Evolutionary conservation across 1,140 invertebrate genomes (phyloP).

Genomic region (Agrypnia vestita): DNA sequence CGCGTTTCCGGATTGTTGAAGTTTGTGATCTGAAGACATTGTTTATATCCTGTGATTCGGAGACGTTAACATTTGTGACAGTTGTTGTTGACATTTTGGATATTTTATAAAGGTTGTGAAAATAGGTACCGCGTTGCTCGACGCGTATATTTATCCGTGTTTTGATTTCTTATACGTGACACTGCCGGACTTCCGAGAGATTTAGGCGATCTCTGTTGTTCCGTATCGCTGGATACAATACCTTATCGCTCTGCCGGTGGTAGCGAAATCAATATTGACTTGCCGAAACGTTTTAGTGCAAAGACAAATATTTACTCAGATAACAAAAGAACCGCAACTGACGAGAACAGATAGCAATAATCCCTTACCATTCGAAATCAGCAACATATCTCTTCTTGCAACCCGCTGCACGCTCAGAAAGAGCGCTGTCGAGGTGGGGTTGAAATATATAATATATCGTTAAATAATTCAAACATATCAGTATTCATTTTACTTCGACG

Average conservation of each 20-base stretch:
- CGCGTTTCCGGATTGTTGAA: slow-evolving; percentile 10
- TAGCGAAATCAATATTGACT: slow-evolving; percentile 44
- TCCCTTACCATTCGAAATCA: not conserved
- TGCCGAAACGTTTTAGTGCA: slow-evolving; percentile 45
- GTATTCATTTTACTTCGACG: not conserved
- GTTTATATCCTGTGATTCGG: slow-evolving; percentile 25
- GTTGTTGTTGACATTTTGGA: slow-evolving; percentile 30
- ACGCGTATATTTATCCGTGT: not conserved
- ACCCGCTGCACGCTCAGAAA: not conserved
- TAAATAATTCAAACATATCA: slow-evolving; percentile 24
- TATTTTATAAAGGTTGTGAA: slow-evolving; percentile 42
- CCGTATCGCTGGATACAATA: too few relatives aligned
- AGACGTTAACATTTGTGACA: not conserved
- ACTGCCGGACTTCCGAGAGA: not conserved
- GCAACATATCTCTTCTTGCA: not conserved
- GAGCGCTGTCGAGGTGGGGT: slow-evolving; percentile 8
- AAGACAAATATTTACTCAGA: slow-evolving; percentile 21
- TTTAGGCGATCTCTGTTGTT: not conserved
- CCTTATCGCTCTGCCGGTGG: not conserved
- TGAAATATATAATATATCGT: not conserved
- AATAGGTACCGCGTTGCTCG: not conserved
- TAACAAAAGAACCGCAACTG: not conserved
- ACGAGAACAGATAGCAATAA: slow-evolving; percentile 1
- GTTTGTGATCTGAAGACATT: slow-evolving; percentile 13
- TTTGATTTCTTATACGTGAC: slow-evolving; percentile 13